These are phyloP conservation scores for Diplodus puntazzo DNA, from an alignment of 2,797 vertebrate genomes.

Conservation along the genomic window DNA sequence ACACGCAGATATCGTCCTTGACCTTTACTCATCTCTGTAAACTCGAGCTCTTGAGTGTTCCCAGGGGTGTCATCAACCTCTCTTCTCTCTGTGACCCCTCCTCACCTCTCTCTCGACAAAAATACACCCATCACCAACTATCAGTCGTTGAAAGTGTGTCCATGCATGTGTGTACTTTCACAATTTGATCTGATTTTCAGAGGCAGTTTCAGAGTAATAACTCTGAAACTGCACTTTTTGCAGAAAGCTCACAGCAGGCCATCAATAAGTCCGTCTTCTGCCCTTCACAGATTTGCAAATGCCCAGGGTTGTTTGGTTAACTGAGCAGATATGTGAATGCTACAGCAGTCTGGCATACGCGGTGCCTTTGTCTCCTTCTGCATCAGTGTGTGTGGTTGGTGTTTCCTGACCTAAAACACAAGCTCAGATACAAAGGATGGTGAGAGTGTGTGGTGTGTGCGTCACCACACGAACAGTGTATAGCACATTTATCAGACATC, in stretches of 20 bases:
- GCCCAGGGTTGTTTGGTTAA: too few relatives aligned
- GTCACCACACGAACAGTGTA: not conserved
- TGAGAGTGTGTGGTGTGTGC: not conserved
- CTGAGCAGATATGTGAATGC: too few relatives aligned
- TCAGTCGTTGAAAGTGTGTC: not conserved
- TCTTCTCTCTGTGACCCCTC: conserved; percentile 5
- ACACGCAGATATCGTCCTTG: not conserved
- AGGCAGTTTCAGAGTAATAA: not conserved
- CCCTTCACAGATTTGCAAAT: not conserved
- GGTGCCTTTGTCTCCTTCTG: too few relatives aligned
- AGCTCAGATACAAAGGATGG: not conserved
- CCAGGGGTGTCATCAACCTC: conserved; percentile 18
- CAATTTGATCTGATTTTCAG: not conserved
- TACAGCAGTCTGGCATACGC: not conserved
- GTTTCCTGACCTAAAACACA: not conserved
- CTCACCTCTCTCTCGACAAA: conserved; percentile 10
- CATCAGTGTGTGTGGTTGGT: too few relatives aligned
- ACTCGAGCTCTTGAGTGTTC: conserved; percentile 22
- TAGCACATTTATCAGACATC: not conserved
- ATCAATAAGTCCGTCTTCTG: not conserved
- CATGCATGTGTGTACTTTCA: not conserved
- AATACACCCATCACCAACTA: not conserved
- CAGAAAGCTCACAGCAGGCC: not conserved
- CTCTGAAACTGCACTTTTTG: not conserved
- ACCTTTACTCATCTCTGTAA: conserved; percentile 36